Conservation (phyloP, 2,888 invertebrate genomes). For the Athalia rosae region DNA sequence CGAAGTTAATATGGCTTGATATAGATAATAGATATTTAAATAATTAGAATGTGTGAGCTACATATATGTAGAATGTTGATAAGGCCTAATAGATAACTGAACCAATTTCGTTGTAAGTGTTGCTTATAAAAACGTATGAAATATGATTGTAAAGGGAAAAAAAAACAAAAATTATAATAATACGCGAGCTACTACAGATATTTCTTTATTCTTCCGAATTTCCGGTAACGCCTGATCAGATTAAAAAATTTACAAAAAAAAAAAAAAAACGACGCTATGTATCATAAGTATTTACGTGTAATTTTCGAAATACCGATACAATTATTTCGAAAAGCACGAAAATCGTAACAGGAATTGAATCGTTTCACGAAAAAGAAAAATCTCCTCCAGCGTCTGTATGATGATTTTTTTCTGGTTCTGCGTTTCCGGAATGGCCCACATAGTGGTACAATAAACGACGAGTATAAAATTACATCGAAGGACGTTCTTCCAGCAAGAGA, state of each 20-base stretch:
- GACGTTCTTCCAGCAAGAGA: constrained; percentile 40
- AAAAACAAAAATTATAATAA: no score
- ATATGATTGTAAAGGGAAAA: constrained; percentile 47
- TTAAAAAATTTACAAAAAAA: constrained; percentile 55
- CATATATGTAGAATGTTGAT: constrained; percentile 57
- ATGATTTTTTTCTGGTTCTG: constrained; percentile 46
- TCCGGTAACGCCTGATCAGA: no score
- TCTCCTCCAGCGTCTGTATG: neutral
- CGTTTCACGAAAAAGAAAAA: neutral
- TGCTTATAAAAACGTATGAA: constrained; percentile 59
- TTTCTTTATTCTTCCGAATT: constrained; percentile 55
- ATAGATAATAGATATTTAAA: constrained; percentile 58
- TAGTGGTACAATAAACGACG: constrained; percentile 41
- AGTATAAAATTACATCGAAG: constrained; percentile 45
- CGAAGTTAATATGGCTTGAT: constrained; percentile 61
- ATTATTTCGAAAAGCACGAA: neutral
- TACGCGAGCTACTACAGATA: constrained; percentile 49
- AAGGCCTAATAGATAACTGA: constrained; percentile 66
- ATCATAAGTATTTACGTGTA: neutral
- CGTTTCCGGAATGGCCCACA: constrained; percentile 53
- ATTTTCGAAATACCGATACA: no score
- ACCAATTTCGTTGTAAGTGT: constrained; percentile 61
- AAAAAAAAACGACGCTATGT: constrained; percentile 1
- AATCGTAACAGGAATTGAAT: neutral
- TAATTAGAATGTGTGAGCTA: constrained; percentile 53